These are phyloP conservation scores for Labeo calbasu DNA, from an alignment of 2,797 vertebrate genomes.

Conservation along the genomic window DNA sequence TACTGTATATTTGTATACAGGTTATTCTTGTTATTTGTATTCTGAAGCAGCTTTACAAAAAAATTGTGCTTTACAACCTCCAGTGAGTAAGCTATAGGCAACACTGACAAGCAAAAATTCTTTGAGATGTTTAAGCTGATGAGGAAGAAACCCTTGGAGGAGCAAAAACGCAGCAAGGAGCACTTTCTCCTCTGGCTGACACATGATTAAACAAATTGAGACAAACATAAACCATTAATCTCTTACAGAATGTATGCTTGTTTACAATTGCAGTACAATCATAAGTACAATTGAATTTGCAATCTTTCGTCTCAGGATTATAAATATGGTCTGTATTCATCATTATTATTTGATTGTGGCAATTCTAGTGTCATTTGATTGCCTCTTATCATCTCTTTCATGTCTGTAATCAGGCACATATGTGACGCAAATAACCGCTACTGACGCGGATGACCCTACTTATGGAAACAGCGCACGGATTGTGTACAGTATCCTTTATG, in stretches of 20 bases:
- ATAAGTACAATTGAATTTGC: background rate
- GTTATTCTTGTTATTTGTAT: background rate
- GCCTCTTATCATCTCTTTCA: background rate
- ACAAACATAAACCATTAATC: constrained; percentile 15
- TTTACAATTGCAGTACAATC: background rate
- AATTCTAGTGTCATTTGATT: background rate
- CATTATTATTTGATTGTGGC: background rate
- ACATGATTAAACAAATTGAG: constrained; percentile 15
- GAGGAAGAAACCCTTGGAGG: constrained; percentile 15
- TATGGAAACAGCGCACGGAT: constrained; percentile 93
- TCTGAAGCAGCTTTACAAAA: background rate
- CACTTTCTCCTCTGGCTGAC: constrained; percentile 3
- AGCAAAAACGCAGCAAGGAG: background rate
- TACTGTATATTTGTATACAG: background rate
- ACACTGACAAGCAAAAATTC: constrained; percentile 10
- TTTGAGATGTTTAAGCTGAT: constrained; percentile 2
- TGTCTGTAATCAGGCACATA: constrained; percentile 83
- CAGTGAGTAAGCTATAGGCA: background rate
- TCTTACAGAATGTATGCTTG: background rate
- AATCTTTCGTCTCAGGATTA: background rate
- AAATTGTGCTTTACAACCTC: background rate
- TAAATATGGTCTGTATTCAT: background rate
- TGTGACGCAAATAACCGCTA: constrained; percentile 91
- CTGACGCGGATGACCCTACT: constrained; percentile 91
- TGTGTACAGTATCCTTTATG: constrained; percentile 93